These are phyloP conservation scores for Nemotelus nigrinus DNA, from an alignment of 2,888 invertebrate genomes.

Conservation along the genomic window DNA sequence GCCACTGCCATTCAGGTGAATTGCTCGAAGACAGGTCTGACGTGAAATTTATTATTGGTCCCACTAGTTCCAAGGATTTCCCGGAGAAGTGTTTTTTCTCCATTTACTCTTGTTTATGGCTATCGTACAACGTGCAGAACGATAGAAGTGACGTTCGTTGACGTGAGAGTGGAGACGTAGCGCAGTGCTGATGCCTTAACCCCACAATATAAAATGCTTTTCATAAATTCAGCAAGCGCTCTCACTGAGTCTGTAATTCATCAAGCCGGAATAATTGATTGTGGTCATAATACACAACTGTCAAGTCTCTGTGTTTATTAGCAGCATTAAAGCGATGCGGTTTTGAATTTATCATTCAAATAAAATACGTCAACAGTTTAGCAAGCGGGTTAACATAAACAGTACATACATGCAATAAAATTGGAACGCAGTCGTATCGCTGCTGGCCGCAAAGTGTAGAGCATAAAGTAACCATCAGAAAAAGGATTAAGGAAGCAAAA, in stretches of 20 bases:
- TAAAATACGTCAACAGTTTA: no score
- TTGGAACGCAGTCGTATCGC: neutral
- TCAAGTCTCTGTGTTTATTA: no score
- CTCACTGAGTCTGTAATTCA: no score
- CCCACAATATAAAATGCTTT: neutral
- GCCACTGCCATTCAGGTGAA: neutral
- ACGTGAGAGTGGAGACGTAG: neutral
- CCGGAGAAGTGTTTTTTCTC: constrained; percentile 20
- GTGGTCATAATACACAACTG: no score
- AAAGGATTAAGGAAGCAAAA: constrained; percentile 40
- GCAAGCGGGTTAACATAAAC: no score
- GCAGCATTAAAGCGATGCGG: no score
- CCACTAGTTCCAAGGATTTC: constrained; percentile 26
- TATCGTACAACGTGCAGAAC: constrained; percentile 4
- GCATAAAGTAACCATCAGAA: neutral
- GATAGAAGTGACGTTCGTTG: constrained; percentile 11
- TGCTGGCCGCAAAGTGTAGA: neutral
- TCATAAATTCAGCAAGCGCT: no score
- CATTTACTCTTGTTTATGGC: constrained; percentile 23
- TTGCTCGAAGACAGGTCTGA: constrained; percentile 37
- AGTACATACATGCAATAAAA: no score
- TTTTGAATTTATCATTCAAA: no score
- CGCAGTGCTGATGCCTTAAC: neutral
- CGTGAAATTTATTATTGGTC: constrained; percentile 35
- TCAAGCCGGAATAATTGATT: no score